A percentile compares a stretch with the other conserved stretches of the same genome.
Conservation (phyloP, 2,113 vertebrate genomes). For the Baryphthengus martii region DNA sequence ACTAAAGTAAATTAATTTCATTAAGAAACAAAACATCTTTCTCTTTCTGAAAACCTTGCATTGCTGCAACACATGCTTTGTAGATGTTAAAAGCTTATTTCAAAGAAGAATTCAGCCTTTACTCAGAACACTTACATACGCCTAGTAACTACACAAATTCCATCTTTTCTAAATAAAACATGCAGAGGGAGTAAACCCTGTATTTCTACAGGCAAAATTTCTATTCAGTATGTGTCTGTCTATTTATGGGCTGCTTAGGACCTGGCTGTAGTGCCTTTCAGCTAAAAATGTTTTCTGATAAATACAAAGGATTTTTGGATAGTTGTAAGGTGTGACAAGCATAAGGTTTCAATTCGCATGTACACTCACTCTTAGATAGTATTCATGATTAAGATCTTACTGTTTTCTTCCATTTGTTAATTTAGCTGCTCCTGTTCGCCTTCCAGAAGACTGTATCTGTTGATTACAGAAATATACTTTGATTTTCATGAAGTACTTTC, state of each 20-base stretch:
- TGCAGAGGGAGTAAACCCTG: not conserved
- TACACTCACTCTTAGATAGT: not conserved
- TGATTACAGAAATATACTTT: not conserved
- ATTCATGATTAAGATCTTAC: slow-evolving; percentile 52
- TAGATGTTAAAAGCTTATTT: not conserved
- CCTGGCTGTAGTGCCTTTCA: accelerated
- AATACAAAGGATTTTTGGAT: not conserved
- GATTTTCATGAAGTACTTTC: not conserved
- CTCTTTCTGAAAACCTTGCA: not conserved
- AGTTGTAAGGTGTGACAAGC: not conserved
- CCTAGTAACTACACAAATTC: not conserved
- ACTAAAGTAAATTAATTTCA: not conserved
- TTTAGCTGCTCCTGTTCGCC: slow-evolving; percentile 64
- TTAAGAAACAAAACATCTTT: not conserved
- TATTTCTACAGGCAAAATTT: not conserved
- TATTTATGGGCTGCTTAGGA: not conserved
- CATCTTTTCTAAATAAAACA: not conserved
- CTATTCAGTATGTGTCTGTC: not conserved
- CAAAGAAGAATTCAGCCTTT: not conserved
- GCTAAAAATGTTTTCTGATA: not conserved
- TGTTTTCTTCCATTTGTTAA: slow-evolving; percentile 67
- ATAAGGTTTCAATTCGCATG: accelerated
- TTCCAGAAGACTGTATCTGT: slow-evolving; percentile 76
- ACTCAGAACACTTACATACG: accelerated
- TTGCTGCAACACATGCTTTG: not conserved